Conservation (phyloP, 2,888 invertebrate species). For the Caradrina clavipalpis region DNA sequence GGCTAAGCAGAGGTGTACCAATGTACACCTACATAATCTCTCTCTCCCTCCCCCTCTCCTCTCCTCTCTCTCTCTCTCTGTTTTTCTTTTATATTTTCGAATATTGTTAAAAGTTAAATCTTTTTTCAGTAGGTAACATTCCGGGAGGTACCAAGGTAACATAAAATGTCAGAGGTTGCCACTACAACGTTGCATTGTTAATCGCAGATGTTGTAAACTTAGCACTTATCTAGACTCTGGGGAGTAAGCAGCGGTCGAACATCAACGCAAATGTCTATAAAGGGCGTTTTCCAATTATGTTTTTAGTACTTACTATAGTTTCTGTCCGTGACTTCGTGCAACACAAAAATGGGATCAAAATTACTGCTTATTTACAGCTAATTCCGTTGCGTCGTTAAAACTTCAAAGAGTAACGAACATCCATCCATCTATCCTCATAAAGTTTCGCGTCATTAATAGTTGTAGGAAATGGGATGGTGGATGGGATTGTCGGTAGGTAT, state of each 20-base stretch:
- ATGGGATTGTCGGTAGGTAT: not conserved
- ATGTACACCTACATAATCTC: too few relatives aligned
- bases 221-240: slow-evolving; percentile 26
- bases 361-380: too few relatives aligned
- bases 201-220: slow-evolving; percentile 34
- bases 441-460: too few relatives aligned
- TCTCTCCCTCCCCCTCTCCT: too few relatives aligned
- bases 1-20: too few relatives aligned
- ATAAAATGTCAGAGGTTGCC: slow-evolving; percentile 13
- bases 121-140: not conserved
- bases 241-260: slow-evolving; percentile 7
- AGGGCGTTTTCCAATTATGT: not conserved
- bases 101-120: not conserved
- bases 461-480: not conserved
- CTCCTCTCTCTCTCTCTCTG: too few relatives aligned
- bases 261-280: slow-evolving; percentile 6
- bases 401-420: too few relatives aligned
- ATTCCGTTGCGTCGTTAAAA: too few relatives aligned
- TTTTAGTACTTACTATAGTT: not conserved
- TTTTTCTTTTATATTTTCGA: too few relatives aligned
- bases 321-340: too few relatives aligned
- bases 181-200: slow-evolving; percentile 28
- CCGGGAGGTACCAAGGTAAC: not conserved
- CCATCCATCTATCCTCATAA: too few relatives aligned
- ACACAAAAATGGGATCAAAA: too few relatives aligned